These are phyloP conservation scores for Semibalanus balanoides DNA, from an alignment of 1,140 invertebrate species.

Conservation along the genomic window DNA sequence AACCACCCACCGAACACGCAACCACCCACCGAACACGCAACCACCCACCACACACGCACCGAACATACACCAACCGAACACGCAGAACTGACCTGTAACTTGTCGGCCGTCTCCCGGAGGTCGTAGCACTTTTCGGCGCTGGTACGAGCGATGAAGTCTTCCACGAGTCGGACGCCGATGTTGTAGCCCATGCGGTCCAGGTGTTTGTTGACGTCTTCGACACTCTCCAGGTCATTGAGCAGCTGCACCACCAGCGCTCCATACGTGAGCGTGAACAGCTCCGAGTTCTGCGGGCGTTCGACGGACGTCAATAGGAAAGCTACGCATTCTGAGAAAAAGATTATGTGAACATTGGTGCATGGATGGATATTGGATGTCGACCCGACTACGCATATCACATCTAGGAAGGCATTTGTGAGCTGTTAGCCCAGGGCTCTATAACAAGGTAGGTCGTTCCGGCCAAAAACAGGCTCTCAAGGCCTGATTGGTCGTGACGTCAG, in stretches of 20 bases:
- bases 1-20: too few relatives aligned
- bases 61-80: too few relatives aligned
- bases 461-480: too few relatives aligned
- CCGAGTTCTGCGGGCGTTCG: conserved; percentile 66
- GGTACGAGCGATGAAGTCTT: conserved; percentile 91
- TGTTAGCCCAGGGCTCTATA: too few relatives aligned
- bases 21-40: too few relatives aligned
- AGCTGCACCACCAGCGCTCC: conserved; percentile 93
- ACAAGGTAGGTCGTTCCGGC: too few relatives aligned
- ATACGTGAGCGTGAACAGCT: conserved; percentile 93
- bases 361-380: background rate
- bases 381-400: too few relatives aligned
- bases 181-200: conserved; percentile 91
- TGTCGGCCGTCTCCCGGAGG: conserved; percentile 92
- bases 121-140: conserved; percentile 80
- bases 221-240: conserved; percentile 92
- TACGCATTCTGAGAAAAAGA: conserved; percentile 25
- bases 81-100: conserved; percentile 86
- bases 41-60: too few relatives aligned
- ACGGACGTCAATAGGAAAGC: conserved; percentile 30
- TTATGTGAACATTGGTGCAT: background rate
- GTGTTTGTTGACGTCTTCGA: conserved; percentile 91
- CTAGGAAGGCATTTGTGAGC: too few relatives aligned
- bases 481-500: too few relatives aligned
- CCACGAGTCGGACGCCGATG: conserved; percentile 92